A percentile compares a stretch with the other conserved stretches of the same genome.
Evolutionary conservation across 1,140 invertebrate genomes (phyloP).

Genomic region (Nasonia giraulti): DNA sequence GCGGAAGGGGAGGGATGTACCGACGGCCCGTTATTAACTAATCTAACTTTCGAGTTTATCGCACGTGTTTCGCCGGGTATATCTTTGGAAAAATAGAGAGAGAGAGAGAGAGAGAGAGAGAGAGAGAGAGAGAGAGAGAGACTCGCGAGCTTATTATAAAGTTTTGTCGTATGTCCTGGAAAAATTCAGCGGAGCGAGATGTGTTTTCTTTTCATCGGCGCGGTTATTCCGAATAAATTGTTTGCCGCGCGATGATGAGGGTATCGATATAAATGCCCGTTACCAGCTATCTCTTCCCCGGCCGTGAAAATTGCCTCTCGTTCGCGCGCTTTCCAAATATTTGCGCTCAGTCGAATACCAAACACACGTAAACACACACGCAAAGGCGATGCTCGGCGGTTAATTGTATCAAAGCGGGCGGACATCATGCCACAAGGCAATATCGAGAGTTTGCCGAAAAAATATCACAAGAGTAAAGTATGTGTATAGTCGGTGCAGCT

Average conservation of each 20-base stretch:
- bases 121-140: not conserved
- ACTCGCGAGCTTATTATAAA: not conserved
- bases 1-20: not conserved
- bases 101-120: not conserved
- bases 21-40: slow-evolving; percentile 2
- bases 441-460: not conserved
- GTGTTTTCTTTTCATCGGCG: too few relatives aligned
- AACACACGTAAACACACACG: not conserved
- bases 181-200: too few relatives aligned
- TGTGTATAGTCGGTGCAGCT: too few relatives aligned
- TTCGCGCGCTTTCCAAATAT: not conserved
- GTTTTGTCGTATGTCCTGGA: not conserved
- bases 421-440: not conserved
- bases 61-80: not conserved
- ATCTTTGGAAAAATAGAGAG: not conserved
- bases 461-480: not conserved
- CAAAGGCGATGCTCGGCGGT: not conserved
- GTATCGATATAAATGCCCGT: not conserved
- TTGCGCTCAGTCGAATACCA: not conserved
- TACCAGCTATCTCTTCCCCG: not conserved
- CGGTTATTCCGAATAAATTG: too few relatives aligned
- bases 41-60: slow-evolving; percentile 16
- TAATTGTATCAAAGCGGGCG: not conserved
- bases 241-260: too few relatives aligned
- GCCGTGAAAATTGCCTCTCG: not conserved